phyloP scores from a whole-genome alignment of 2,113 vertebrate genomes.

The Xyrauchen texanus region DNA sequence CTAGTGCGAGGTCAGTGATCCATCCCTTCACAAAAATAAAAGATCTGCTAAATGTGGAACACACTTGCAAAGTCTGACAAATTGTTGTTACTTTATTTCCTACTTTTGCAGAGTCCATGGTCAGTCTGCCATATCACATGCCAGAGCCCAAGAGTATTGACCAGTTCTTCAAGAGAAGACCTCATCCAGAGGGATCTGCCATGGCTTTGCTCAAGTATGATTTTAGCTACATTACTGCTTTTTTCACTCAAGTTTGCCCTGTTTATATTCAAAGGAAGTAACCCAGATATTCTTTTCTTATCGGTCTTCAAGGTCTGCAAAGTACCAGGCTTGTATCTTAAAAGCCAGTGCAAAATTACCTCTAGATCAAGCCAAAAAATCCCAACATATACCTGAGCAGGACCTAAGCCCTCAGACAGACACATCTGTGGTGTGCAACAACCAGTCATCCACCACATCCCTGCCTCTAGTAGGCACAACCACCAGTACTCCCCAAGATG shows the following conservation, averaged over 20 bases:
- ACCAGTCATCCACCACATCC: conserved; percentile 35
- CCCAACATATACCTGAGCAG: conserved; percentile 43
- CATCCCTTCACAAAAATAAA: too few species aligned
- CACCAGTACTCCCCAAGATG: conserved; percentile 57
- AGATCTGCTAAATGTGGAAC: not conserved
- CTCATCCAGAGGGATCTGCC: conserved; percentile 78
- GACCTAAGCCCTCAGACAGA: conserved; percentile 45
- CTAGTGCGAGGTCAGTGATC: conserved; percentile 84
- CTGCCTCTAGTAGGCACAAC: conserved; percentile 47
- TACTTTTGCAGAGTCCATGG: conserved; percentile 76
- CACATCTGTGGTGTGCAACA: conserved; percentile 32
- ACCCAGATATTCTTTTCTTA: not conserved
- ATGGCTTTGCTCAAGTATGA: conserved; percentile 92
- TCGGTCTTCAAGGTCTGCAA: conserved; percentile 77
- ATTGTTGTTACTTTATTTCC: not conserved
- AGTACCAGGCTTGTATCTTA: conserved; percentile 76
- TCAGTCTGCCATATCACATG: conserved; percentile 91
- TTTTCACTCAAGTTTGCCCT: not conserved
- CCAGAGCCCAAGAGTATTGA: conserved; percentile 89
- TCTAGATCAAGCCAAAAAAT: conserved; percentile 32
- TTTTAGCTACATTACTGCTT: not conserved
- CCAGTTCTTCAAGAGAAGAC: conserved; percentile 85
- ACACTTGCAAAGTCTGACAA: not conserved
- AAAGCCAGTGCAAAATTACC: conserved; percentile 59
- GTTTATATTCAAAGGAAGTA: not conserved